A percentile compares a stretch with the other conserved stretches of the same genome.
These are phyloP conservation scores for Dolomedes plantarius DNA, from an alignment of 2,888 invertebrate genomes.

Conservation along the genomic window DNA sequence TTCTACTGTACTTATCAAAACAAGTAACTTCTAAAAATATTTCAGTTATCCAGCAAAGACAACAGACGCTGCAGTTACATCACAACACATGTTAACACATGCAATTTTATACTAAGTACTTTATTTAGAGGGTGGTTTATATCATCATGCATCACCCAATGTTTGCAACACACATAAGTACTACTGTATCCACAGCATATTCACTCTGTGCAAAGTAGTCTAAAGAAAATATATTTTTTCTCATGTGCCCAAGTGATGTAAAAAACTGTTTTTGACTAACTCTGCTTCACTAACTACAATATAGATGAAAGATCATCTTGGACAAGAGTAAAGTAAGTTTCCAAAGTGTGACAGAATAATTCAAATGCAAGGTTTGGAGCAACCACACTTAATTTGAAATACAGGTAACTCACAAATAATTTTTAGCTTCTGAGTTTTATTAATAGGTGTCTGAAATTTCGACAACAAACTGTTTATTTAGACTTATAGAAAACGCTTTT, in stretches of 20 bases:
- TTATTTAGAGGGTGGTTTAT: constrained; percentile 18
- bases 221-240: constrained; percentile 66
- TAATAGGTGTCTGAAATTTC: too few relatives aligned
- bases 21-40: constrained; percentile 9
- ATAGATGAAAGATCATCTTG: constrained; percentile 29
- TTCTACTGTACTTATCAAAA: constrained; percentile 13
- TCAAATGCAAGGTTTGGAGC: too few relatives aligned
- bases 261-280: constrained; percentile 58
- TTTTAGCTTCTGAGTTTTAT: too few relatives aligned
- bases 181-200: constrained; percentile 36
- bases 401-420: too few relatives aligned
- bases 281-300: constrained; percentile 53
- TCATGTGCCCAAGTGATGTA: constrained; percentile 67
- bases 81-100: constrained; percentile 31
- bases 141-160: constrained; percentile 36
- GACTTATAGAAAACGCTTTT: too few relatives aligned
- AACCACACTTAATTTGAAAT: too few relatives aligned
- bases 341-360: neutral
- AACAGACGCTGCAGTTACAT: constrained; percentile 25
- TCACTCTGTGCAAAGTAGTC: constrained; percentile 69
- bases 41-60: constrained; percentile 31
- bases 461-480: too few relatives aligned
- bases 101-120: constrained; percentile 65
- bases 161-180: constrained; percentile 61
- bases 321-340: constrained; percentile 28